Evolutionary conservation across 2,113 vertebrate species (phyloP).

Genomic region (Elephantulus edwardii): DNA sequence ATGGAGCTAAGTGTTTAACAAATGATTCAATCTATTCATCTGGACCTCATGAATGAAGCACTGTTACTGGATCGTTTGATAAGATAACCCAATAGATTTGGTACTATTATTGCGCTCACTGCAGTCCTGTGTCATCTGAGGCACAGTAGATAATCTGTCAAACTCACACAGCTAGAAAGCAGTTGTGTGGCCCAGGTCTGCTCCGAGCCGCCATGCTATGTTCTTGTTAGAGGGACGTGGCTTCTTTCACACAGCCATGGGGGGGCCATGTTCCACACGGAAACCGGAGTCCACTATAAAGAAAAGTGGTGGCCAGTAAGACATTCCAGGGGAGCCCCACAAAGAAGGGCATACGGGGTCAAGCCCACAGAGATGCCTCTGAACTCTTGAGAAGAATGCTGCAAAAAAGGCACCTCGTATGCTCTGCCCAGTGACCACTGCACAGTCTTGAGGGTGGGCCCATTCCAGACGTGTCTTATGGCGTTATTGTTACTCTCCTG

Average conservation of each 20-base stretch:
- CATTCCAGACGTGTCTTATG: neutral
- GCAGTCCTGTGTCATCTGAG: neutral
- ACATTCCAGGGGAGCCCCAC: neutral
- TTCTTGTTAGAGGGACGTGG: neutral
- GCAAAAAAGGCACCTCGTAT: neutral
- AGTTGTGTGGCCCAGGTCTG: neutral
- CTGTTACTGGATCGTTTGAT: no score
- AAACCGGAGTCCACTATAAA: neutral
- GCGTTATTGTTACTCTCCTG: no score
- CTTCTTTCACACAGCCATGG: neutral
- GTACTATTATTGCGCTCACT: neutral
- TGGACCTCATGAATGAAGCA: neutral
- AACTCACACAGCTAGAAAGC: neutral
- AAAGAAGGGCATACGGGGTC: neutral
- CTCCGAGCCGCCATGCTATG: accelerated
- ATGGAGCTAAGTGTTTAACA: neutral
- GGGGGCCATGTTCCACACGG: neutral
- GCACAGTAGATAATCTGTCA: neutral
- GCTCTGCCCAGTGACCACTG: no score
- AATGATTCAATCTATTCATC: neutral
- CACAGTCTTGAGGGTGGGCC: neutral
- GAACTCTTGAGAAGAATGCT: neutral
- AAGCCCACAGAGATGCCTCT: neutral
- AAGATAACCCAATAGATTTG: neutral
- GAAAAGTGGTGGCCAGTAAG: neutral